These are phyloP conservation scores for Gobio occitaniae DNA, from an alignment of 2,797 vertebrate species.

Conservation along the genomic window DNA sequence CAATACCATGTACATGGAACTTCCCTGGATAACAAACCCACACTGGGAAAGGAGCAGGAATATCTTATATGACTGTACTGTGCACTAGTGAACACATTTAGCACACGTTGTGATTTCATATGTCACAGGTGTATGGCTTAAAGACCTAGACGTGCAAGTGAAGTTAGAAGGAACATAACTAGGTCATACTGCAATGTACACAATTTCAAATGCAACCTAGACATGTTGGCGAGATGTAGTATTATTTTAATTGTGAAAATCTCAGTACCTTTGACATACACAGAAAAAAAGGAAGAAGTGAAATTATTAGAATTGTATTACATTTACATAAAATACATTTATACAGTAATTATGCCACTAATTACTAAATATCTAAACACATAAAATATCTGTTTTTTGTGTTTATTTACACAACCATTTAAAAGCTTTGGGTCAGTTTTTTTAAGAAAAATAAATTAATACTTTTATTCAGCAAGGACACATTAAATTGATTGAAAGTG, in stretches of 20 bases:
- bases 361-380: too few relatives aligned
- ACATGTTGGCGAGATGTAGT: background rate
- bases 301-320: too few relatives aligned
- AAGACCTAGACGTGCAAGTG: conserved; percentile 23
- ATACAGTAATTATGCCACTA: too few relatives aligned
- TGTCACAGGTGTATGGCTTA: conserved; percentile 37
- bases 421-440: too few relatives aligned
- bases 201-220: background rate
- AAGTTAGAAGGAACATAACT: conserved; percentile 12
- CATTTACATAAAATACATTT: too few relatives aligned
- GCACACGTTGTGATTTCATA: background rate
- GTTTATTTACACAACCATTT: too few relatives aligned
- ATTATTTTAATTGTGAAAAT: background rate
- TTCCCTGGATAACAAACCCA: background rate
- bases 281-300: background rate
- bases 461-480: too few relatives aligned
- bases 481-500: too few relatives aligned
- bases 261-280: background rate
- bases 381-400: too few relatives aligned
- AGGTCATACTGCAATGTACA: conserved; percentile 6
- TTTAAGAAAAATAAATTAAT: too few relatives aligned
- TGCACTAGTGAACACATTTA: background rate
- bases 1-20: background rate
- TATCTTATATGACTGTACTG: background rate
- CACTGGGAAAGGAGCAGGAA: background rate